Conservation (phyloP, 1,140 invertebrate genomes). For the Pectinophora gossypiella region DNA sequence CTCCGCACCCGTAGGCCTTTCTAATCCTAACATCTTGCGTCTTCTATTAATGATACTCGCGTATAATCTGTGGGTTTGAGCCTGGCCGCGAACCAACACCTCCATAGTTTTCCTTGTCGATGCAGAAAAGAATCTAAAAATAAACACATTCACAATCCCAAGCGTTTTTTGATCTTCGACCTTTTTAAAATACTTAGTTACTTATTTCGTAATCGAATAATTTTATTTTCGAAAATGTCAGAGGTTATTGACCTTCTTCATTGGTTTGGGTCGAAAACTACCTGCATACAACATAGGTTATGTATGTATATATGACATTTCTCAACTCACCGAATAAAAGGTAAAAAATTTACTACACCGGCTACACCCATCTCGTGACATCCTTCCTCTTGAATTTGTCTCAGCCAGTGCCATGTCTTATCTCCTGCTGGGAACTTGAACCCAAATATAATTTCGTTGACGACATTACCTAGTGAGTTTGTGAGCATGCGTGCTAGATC, state of each 20-base stretch:
- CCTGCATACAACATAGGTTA: not conserved
- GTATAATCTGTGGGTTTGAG: constrained; percentile 84
- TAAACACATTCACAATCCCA: constrained; percentile 7
- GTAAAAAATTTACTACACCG: constrained; percentile 88
- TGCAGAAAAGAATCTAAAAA: constrained; percentile 52
- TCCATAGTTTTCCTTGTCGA: constrained; percentile 56
- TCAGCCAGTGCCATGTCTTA: constrained; percentile 83
- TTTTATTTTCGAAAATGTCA: too few species aligned
- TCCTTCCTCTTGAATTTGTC: constrained; percentile 85
- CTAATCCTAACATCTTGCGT: constrained; percentile 47
- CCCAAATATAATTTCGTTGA: constrained; percentile 87
- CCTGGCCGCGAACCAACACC: constrained; percentile 78
- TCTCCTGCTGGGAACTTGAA: constrained; percentile 81
- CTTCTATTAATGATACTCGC: constrained; percentile 79
- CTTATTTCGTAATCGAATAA: too few species aligned
- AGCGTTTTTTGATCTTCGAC: too few species aligned
- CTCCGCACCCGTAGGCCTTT: constrained; percentile 38
- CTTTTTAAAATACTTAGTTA: too few species aligned
- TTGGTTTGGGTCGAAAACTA: not conserved
- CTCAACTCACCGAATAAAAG: constrained; percentile 83
- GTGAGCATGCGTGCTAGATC: constrained; percentile 68
- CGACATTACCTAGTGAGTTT: constrained; percentile 85
- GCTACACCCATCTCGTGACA: constrained; percentile 86
- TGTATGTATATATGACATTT: not conserved
- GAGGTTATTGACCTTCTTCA: not conserved